These are phyloP conservation scores for Charaxes varanes DNA, from an alignment of 1,140 invertebrate species.

Conservation along the genomic window DNA sequence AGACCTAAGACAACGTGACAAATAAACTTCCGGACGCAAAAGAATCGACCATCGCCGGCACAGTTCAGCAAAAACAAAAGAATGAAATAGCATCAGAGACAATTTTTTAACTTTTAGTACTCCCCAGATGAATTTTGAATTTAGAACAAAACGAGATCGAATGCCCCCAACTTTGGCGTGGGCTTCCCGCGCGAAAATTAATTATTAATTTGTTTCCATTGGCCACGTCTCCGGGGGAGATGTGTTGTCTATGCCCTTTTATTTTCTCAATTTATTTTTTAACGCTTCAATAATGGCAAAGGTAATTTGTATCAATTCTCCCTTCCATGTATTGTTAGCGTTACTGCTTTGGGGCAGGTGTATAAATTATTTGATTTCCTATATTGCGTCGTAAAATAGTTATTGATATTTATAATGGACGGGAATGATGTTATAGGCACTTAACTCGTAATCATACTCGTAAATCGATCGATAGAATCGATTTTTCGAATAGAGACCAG, in stretches of 20 bases:
- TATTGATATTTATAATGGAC: too few relatives aligned
- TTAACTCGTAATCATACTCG: too few relatives aligned
- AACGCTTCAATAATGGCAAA: conserved; percentile 46
- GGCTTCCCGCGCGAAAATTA: conserved; percentile 28
- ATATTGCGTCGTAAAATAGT: too few relatives aligned
- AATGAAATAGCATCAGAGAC: conserved; percentile 33
- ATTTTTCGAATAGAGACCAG: too few relatives aligned
- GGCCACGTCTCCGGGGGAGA: conserved; percentile 30
- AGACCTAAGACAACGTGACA: neutral
- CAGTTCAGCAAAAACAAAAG: conserved; percentile 8
- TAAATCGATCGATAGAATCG: too few relatives aligned
- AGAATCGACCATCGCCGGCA: neutral
- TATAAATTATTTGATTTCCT: too few relatives aligned
- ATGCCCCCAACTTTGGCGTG: conserved; percentile 45
- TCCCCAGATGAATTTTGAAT: conserved; percentile 53
- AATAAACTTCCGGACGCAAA: neutral
- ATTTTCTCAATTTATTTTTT: conserved; percentile 47
- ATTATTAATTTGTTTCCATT: conserved; percentile 26
- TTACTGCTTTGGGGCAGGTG: conserved; percentile 4
- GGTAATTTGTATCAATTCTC: conserved; percentile 48
- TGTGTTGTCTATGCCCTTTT: conserved; percentile 43
- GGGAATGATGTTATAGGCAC: too few relatives aligned
- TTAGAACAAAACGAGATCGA: conserved; percentile 60
- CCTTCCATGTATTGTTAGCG: conserved; percentile 1
- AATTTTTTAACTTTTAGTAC: conserved; percentile 57